Evolutionary conservation across 2,113 vertebrate species (phyloP).

Genomic region (Myxocyprinus asiaticus): DNA sequence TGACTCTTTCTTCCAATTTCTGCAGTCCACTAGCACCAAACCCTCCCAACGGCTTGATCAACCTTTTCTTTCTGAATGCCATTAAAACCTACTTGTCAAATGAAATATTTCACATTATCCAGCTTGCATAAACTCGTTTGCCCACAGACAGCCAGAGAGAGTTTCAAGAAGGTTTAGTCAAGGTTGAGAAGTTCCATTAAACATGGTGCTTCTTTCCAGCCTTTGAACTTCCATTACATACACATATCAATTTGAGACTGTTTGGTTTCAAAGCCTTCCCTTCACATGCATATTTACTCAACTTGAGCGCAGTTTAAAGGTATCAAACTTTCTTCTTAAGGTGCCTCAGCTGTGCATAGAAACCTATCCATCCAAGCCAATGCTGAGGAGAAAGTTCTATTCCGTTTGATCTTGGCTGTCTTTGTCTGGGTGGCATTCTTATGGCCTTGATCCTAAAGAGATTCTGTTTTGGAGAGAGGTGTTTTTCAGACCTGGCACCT

Average conservation of each 20-base stretch:
- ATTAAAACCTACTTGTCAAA: conserved; percentile 57
- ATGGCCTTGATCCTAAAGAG: conserved; percentile 27
- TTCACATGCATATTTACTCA: conserved; percentile 45
- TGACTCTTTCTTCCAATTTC: conserved; percentile 35
- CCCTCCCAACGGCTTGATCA: background rate
- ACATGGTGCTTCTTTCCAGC: background rate
- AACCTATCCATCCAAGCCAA: conserved; percentile 26
- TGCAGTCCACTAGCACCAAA: conserved; percentile 14
- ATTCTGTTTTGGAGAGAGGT: conserved; percentile 18
- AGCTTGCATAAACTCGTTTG: conserved; percentile 34
- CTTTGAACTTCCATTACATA: conserved; percentile 47
- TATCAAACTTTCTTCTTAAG: conserved; percentile 27
- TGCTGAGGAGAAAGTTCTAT: conserved; percentile 24
- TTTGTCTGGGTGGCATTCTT: conserved; percentile 7
- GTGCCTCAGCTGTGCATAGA: background rate
- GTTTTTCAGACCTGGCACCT: conserved; percentile 13
- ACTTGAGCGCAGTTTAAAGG: conserved; percentile 14
- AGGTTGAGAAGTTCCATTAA: conserved; percentile 52
- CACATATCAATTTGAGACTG: conserved; percentile 32
- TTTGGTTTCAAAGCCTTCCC: conserved; percentile 51
- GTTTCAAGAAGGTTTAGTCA: conserved; percentile 52
- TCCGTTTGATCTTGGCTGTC: conserved; percentile 56
- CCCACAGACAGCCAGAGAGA: background rate
- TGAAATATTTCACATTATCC: conserved; percentile 53
- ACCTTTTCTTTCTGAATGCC: conserved; percentile 55